phyloP scores from a whole-genome alignment of 2,888 invertebrate genomes.

The Cerastis rubricosa region DNA sequence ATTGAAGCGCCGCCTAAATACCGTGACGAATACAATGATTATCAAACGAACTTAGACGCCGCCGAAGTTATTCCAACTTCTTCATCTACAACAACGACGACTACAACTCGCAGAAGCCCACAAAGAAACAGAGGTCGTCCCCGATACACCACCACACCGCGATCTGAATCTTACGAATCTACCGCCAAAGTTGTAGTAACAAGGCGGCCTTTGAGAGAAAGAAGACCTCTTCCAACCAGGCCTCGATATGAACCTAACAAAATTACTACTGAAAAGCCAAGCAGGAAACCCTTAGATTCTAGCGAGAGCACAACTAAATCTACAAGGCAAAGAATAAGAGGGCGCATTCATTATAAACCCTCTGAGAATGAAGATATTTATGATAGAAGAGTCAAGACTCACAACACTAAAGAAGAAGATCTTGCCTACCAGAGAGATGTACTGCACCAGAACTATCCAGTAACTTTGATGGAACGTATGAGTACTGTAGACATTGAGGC shows the following conservation, averaged over 20 bases:
- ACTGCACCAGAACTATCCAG: slow-evolving; percentile 92
- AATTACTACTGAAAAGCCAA: slow-evolving; percentile 82
- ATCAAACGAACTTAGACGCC: slow-evolving; percentile 73
- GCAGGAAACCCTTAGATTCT: slow-evolving; percentile 75
- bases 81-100: slow-evolving; percentile 77
- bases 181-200: slow-evolving; percentile 83
- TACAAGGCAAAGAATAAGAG: slow-evolving; percentile 85
- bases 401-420: slow-evolving; percentile 80
- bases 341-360: slow-evolving; percentile 88
- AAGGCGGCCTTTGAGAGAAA: slow-evolving; percentile 89
- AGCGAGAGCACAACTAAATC: slow-evolving; percentile 82
- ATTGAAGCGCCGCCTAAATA: slow-evolving; percentile 71
- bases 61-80: slow-evolving; percentile 71
- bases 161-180: slow-evolving; percentile 83
- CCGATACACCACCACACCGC: slow-evolving; percentile 84
- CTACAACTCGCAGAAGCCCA: slow-evolving; percentile 82
- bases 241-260: slow-evolving; percentile 84
- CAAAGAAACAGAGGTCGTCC: slow-evolving; percentile 83
- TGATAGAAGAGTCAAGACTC: slow-evolving; percentile 76
- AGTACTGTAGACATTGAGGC: slow-evolving; percentile 88
- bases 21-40: slow-evolving; percentile 74
- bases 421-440: slow-evolving; percentile 92
- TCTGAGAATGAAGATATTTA: slow-evolving; percentile 82
- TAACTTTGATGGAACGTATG: slow-evolving; percentile 88
- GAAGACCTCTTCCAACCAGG: slow-evolving; percentile 85